Evolutionary conservation across 2,888 invertebrate genomes (phyloP).

Genomic region (Hemistola chrysoprasaria): DNA sequence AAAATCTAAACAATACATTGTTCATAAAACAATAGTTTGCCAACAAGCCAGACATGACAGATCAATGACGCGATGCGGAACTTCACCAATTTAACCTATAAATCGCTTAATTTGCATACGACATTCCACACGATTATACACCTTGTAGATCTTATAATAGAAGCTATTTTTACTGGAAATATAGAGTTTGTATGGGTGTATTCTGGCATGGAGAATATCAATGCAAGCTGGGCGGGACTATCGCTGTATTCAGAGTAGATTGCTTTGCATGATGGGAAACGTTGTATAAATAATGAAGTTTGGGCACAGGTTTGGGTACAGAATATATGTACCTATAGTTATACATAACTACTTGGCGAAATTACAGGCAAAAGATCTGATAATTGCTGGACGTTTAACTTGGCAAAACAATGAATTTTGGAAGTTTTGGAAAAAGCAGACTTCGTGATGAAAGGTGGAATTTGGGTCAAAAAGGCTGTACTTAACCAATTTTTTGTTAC

Average conservation of each 20-base stretch:
- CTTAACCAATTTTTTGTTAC: no score
- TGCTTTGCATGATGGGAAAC: conserved; percentile 18
- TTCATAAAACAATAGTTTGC: conserved; percentile 36
- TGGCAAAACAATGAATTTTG: no score
- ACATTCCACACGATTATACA: conserved; percentile 21
- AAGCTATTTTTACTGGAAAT: conserved; percentile 15
- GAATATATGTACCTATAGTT: no score
- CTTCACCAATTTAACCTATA: conserved; percentile 37
- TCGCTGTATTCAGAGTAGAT: conserved; percentile 37
- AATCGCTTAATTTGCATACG: conserved; percentile 17
- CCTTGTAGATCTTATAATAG: conserved; percentile 20
- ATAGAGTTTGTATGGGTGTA: conserved; percentile 26
- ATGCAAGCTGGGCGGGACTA: conserved; percentile 26
- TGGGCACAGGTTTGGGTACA: no score
- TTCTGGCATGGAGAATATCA: conserved; percentile 32
- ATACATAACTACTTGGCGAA: neutral
- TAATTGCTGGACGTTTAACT: no score
- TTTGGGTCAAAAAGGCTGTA: no score
- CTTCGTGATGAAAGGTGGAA: no score
- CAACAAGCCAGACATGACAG: conserved; percentile 41
- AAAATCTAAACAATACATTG: conserved; percentile 1
- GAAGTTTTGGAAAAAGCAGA: no score
- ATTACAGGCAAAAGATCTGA: no score
- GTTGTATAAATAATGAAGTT: no score
- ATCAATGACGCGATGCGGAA: conserved; percentile 68